Percentiles rank a stretch among this genome's conserved stretches.
Conservation (phyloP, 2,797 vertebrate genomes). For the Dermochelys coriacea region DNA sequence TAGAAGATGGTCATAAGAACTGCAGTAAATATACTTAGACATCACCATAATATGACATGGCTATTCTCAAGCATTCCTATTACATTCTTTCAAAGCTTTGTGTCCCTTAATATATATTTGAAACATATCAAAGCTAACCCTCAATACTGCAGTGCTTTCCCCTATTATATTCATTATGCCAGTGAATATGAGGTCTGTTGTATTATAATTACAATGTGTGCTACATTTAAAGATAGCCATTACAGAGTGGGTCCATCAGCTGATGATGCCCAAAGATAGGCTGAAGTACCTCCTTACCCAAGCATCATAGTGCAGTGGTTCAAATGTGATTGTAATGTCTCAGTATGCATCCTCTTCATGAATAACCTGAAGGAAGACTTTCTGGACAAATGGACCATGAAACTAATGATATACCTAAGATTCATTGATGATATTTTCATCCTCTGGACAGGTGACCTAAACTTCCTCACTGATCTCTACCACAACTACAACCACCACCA, state of each 20-base stretch:
- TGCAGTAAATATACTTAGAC: not conserved
- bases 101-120: not conserved
- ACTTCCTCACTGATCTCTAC: not conserved
- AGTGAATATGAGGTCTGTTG: not conserved
- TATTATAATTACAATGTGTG: not conserved
- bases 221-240: not conserved
- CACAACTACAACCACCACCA: not conserved
- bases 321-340: not conserved
- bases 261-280: not conserved
- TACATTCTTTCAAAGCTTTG: not conserved
- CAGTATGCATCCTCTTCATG: not conserved
- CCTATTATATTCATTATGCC: not conserved
- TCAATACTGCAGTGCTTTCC: not conserved
- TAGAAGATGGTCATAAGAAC: not conserved
- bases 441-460: too few species aligned
- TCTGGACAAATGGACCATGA: not conserved
- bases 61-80: not conserved
- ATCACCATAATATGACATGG: not conserved
- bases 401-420: not conserved
- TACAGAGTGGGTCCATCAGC: not conserved
- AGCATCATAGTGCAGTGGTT: fast-evolving
- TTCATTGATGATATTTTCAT: not conserved
- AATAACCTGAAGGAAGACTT: not conserved
- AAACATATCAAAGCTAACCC: not conserved
- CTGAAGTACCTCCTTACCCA: not conserved